Conservation (phyloP, 2,113 vertebrate species). For the Urocolius indicus region DNA sequence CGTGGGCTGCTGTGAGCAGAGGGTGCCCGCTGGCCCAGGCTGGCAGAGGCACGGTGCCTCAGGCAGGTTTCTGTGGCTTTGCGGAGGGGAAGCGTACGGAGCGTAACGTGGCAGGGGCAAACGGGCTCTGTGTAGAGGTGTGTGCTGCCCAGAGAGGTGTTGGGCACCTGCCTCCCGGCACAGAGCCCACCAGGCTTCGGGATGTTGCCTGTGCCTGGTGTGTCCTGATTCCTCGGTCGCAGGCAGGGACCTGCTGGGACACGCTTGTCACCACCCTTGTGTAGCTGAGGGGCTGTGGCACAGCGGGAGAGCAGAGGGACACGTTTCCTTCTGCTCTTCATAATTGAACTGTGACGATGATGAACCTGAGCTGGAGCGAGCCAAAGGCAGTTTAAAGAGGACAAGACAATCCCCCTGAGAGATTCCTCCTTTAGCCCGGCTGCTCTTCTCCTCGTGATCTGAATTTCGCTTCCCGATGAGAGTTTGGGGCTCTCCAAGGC, state of each 20-base stretch:
- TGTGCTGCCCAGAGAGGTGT: neutral
- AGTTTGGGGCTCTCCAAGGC: neutral
- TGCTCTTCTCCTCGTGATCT: neutral
- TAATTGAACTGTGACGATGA: neutral
- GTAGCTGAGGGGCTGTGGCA: neutral
- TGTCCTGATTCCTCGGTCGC: neutral
- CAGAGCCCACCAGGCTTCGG: rapidly evolving
- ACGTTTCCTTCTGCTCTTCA: neutral
- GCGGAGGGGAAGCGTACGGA: rapidly evolving
- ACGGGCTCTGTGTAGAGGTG: neutral
- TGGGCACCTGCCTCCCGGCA: neutral
- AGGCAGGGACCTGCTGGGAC: neutral
- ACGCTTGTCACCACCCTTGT: rapidly evolving
- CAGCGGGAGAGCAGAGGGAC: neutral
- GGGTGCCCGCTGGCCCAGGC: neutral
- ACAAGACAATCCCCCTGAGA: neutral
- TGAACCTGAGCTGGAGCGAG: neutral
- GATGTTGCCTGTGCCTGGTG: neutral
- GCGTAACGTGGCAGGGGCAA: neutral
- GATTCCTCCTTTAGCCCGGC: neutral
- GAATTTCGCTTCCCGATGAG: neutral
- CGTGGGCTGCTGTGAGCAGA: neutral
- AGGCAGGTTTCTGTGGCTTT: neutral
- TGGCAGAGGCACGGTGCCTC: rapidly evolving
- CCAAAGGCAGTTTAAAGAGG: neutral